Conservation (phyloP, 2,113 vertebrate species). For the Otus sunia region DNA sequence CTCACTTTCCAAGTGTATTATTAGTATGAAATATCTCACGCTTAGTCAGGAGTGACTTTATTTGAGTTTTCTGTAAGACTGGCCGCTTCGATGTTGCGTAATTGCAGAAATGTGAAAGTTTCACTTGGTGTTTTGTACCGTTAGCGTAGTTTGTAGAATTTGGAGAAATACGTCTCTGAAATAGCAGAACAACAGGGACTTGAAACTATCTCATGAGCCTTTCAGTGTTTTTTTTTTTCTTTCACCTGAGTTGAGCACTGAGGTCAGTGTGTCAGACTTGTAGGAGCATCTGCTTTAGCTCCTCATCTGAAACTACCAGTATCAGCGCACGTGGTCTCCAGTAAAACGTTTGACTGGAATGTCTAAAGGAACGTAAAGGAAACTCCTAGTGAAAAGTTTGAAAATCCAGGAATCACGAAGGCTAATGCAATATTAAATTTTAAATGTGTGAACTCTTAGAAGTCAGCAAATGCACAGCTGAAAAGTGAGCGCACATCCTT, state of each 20-base stretch:
- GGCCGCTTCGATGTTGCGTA: neutral
- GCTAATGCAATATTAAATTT: neutral
- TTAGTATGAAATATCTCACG: neutral
- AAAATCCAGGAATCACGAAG: neutral
- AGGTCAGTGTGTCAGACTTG: neutral
- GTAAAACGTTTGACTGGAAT: neutral
- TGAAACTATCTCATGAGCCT: neutral
- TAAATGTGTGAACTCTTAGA: neutral
- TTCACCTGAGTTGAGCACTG: neutral
- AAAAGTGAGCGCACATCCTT: neutral
- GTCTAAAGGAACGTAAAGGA: neutral
- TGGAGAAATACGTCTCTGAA: neutral
- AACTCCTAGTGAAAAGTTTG: neutral
- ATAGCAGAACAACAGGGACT: neutral
- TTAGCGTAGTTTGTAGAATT: neutral
- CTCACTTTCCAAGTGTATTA: neutral
- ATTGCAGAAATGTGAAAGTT: neutral
- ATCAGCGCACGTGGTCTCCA: neutral
- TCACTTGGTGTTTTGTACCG: neutral
- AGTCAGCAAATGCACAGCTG: neutral
- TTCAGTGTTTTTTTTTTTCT: neutral
- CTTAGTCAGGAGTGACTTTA: neutral
- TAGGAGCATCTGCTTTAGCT: neutral
- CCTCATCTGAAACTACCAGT: neutral
- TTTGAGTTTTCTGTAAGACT: neutral